phyloP scores from a whole-genome alignment of 2,888 invertebrate species.

The Drosophila gaucha region DNA sequence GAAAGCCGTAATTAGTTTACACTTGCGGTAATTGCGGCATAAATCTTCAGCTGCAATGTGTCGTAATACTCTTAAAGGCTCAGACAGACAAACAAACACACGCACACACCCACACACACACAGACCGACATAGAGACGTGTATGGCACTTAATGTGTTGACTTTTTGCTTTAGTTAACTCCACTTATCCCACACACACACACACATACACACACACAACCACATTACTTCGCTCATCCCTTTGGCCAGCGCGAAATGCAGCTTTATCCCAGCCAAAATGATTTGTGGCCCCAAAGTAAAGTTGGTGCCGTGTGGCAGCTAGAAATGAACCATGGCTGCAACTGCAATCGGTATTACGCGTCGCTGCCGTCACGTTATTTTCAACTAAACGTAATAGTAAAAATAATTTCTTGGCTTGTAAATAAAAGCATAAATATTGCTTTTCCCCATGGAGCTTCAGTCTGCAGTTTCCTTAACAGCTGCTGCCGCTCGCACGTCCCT shows the following conservation, averaged over 20 bases:
- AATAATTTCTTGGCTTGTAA: conserved; percentile 58
- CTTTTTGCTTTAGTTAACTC: conserved; percentile 32
- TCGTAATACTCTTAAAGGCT: conserved; percentile 64
- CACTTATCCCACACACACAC: conserved; percentile 21
- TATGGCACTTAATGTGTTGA: conserved; percentile 29
- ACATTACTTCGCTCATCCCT: conserved; percentile 60
- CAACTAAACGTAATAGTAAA: conserved; percentile 50
- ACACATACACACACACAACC: conserved; percentile 29
- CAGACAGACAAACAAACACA: conserved; percentile 29
- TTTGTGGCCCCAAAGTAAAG: conserved; percentile 65
- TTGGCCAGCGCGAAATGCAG: conserved; percentile 29
- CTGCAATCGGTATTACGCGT: conserved; percentile 6
- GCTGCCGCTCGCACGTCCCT: conserved; percentile 10
- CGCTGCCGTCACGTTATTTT: conserved; percentile 48
- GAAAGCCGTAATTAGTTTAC: conserved; percentile 80
- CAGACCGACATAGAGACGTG: too few species aligned
- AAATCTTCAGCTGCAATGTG: conserved; percentile 72
- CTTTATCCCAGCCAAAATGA: conserved; percentile 63
- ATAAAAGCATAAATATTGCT: conserved; percentile 65
- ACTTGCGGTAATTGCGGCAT: conserved; percentile 81
- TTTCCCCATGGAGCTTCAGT: conserved; percentile 30
- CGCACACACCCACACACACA: conserved; percentile 13
- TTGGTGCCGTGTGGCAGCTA: conserved; percentile 35
- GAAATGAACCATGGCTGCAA: conserved; percentile 30
- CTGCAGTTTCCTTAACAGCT: conserved; percentile 30